Conservation (phyloP, 2,888 invertebrate species). For the Machimus rusticus region DNA sequence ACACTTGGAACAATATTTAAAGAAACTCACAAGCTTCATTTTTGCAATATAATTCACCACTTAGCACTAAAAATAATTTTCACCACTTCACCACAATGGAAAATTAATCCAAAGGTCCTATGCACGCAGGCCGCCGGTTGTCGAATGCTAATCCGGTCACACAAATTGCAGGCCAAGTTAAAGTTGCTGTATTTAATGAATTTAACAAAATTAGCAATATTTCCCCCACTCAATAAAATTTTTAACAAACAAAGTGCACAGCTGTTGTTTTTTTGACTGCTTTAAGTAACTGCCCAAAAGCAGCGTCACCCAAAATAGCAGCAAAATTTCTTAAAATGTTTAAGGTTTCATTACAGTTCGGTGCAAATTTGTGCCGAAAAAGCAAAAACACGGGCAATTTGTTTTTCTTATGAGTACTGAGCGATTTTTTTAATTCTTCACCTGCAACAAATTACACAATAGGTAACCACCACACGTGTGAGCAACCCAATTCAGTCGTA, state of each 20-base stretch:
- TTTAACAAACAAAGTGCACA: not conserved
- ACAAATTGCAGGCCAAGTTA: not conserved
- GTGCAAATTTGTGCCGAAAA: not conserved
- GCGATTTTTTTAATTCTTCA: not conserved
- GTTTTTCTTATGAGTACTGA: not conserved
- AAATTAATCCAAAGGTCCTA: not conserved
- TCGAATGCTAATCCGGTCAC: not conserved
- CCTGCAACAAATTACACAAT: not conserved
- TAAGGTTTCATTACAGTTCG: not conserved
- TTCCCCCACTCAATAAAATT: not conserved
- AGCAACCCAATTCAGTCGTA: not conserved
- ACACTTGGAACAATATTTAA: not conserved
- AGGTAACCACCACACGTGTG: not conserved
- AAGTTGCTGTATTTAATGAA: not conserved
- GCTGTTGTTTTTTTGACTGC: not conserved
- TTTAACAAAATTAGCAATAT: not conserved
- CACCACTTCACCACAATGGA: not conserved
- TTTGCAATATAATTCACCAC: not conserved
- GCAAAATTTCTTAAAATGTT: not conserved
- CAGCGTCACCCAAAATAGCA: not conserved
- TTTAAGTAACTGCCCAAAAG: not conserved
- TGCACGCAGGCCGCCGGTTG: not conserved
- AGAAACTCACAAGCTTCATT: not conserved
- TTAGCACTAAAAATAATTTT: not conserved
- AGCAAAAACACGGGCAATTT: conserved; percentile 16